Evolutionary conservation across 2,797 vertebrate species (phyloP).

Genomic region (Sebastolobus alascanus): DNA sequence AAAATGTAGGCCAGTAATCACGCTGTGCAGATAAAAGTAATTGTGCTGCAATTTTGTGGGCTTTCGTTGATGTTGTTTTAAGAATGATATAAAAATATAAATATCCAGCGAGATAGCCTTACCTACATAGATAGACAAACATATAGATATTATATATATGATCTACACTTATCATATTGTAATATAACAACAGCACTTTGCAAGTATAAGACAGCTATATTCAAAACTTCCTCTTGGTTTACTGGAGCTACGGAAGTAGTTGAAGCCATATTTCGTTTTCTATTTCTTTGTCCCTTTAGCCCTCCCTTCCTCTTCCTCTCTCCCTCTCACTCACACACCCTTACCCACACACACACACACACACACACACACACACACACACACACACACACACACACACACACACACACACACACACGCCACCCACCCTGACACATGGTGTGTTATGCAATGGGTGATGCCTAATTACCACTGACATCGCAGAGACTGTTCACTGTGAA

Average conservation of each 20-base stretch:
- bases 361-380: slow-evolving; percentile 49
- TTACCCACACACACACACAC: slow-evolving; percentile 9
- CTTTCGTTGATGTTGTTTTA: slow-evolving; percentile 39
- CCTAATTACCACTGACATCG: slow-evolving; percentile 89
- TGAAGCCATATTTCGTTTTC: slow-evolving; percentile 35
- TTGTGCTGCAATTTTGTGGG: slow-evolving; percentile 45
- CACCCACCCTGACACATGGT: slow-evolving; percentile 86
- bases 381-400: slow-evolving; percentile 7
- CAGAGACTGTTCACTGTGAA: slow-evolving; percentile 87
- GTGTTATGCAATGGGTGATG: slow-evolving; percentile 88
- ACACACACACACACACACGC: slow-evolving; percentile 38
- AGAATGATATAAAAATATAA: background rate
- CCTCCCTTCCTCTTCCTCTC: background rate
- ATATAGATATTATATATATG: background rate
- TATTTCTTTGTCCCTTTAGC: slow-evolving; percentile 44
- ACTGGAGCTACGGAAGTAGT: slow-evolving; percentile 23
- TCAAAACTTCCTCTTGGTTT: slow-evolving; percentile 30
- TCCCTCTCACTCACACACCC: slow-evolving; percentile 18
- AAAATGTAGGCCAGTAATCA: slow-evolving; percentile 44
- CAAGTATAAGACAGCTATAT: background rate
- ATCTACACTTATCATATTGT: background rate
- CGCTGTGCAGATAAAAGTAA: slow-evolving; percentile 52
- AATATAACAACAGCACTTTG: background rate
- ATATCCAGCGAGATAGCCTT: background rate
- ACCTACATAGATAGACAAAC: background rate